A percentile compares a stretch with the other conserved stretches of the same genome.
Conservation (phyloP, 2,888 invertebrate genomes). For the Napeogenes inachia region DNA sequence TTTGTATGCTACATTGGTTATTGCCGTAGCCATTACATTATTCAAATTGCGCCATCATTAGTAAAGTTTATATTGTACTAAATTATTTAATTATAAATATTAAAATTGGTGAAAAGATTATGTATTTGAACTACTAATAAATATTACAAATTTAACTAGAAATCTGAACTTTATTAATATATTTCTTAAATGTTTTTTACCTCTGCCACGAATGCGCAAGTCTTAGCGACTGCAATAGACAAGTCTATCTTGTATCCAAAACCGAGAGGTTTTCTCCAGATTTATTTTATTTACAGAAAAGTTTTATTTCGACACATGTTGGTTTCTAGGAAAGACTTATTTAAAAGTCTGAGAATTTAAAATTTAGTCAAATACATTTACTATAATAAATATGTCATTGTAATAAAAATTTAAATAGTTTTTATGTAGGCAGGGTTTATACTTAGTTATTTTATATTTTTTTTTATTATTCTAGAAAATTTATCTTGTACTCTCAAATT, state of each 20-base stretch:
- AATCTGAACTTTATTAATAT: not conserved
- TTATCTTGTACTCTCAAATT: too few relatives aligned
- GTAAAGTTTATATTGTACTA: not conserved
- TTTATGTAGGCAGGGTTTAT: too few relatives aligned
- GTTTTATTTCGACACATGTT: slow-evolving; percentile 11
- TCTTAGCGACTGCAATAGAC: slow-evolving; percentile 15
- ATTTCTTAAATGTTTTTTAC: not conserved
- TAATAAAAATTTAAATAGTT: too few relatives aligned
- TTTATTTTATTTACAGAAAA: slow-evolving; percentile 11
- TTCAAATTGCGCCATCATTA: not conserved
- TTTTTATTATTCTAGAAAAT: too few relatives aligned
- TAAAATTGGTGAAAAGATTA: too few relatives aligned
- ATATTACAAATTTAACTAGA: too few relatives aligned
- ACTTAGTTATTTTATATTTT: too few relatives aligned
- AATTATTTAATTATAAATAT: too few relatives aligned
- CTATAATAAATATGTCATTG: too few relatives aligned
- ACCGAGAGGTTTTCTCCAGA: slow-evolving; percentile 7
- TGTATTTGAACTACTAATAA: too few relatives aligned
- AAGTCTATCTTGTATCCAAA: slow-evolving; percentile 19
- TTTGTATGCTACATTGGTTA: not conserved
- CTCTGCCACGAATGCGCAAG: slow-evolving; percentile 1
- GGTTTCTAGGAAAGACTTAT: not conserved
- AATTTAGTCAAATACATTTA: too few relatives aligned
- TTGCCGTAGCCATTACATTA: not conserved
- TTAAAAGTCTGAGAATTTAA: too few relatives aligned